phyloP scores from a whole-genome alignment of 2,888 invertebrate species.

The Meliscaeva auricollis region DNA sequence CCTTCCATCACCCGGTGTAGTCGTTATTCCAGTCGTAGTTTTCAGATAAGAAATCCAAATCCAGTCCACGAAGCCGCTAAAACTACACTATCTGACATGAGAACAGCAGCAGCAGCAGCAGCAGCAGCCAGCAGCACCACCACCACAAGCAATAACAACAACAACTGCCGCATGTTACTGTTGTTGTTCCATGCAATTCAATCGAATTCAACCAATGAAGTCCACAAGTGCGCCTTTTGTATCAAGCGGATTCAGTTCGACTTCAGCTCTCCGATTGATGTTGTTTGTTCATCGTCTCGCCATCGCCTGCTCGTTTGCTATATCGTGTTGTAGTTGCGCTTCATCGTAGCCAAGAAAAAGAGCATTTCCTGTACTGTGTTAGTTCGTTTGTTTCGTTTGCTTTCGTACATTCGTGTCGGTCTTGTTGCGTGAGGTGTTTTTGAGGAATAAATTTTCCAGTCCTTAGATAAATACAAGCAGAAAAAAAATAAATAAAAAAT shows the following conservation, averaged over 20 bases:
- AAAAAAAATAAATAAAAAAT: slow-evolving; percentile 39
- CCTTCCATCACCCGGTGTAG: not conserved
- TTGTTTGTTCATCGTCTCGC: slow-evolving; percentile 48
- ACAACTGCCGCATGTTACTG: slow-evolving; percentile 46
- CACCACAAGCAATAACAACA: slow-evolving; percentile 35
- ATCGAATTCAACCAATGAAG: slow-evolving; percentile 74
- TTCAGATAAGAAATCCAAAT: slow-evolving; percentile 38
- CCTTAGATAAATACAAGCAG: too few species aligned
- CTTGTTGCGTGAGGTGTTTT: not conserved
- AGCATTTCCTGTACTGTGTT: slow-evolving; percentile 13
- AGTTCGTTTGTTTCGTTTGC: not conserved
- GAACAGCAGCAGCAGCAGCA: not conserved
- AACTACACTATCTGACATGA: not conserved
- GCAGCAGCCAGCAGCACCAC: too few species aligned
- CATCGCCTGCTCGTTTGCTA: not conserved
- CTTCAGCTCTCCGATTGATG: slow-evolving; percentile 74
- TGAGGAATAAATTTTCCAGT: slow-evolving; percentile 9
- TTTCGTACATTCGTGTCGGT: not conserved
- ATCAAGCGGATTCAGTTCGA: slow-evolving; percentile 64
- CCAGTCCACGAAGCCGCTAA: slow-evolving; percentile 17
- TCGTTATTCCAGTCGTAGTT: slow-evolving; percentile 29
- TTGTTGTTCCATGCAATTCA: slow-evolving; percentile 75
- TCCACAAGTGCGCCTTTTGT: slow-evolving; percentile 75
- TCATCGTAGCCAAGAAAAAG: slow-evolving; percentile 28
- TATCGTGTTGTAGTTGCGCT: slow-evolving; percentile 51